Percentiles rank a stretch among this genome's conserved stretches.
Evolutionary conservation across 2,888 invertebrate species (phyloP).

Genomic region (Pammene fasciana): DNA sequence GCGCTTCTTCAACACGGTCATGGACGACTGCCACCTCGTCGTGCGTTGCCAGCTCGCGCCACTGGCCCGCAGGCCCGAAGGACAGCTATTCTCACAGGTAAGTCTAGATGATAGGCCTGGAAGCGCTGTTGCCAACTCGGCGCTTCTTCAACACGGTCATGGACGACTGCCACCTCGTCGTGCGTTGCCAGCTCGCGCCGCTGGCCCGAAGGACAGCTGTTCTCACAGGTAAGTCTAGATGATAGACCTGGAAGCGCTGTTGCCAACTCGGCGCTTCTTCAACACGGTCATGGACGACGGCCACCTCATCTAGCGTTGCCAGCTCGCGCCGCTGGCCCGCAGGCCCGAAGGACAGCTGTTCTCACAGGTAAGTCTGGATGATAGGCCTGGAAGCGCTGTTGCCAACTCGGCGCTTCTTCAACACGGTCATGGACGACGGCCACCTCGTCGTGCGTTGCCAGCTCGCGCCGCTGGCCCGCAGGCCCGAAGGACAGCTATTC

Average conservation of each 20-base stretch:
- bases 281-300: constrained; percentile 97
- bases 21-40: constrained; percentile 97
- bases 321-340: constrained; percentile 88
- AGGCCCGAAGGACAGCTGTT: constrained; percentile 95
- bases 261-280: constrained; percentile 98
- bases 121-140: constrained; percentile 95
- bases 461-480: constrained; percentile 88
- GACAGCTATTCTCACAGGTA: constrained; percentile 96
- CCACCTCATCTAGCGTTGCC: constrained; percentile 95
- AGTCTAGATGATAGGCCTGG: constrained; percentile 60
- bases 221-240: constrained; percentile 92
- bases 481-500: constrained; percentile 95
- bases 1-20: constrained; percentile 97
- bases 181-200: constrained; percentile 92
- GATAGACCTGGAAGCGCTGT: constrained; percentile 96
- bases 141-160: constrained; percentile 98
- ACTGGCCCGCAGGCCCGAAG: constrained; percentile 89
- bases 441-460: constrained; percentile 96
- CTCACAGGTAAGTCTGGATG: constrained; percentile 90
- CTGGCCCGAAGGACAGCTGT: constrained; percentile 89
- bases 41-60: constrained; percentile 93
- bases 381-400: constrained; percentile 97
- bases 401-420: constrained; percentile 98
- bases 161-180: constrained; percentile 97
- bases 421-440: constrained; percentile 96